phyloP scores from a whole-genome alignment of 2,797 vertebrate species.

The Gallinago stenura region DNA sequence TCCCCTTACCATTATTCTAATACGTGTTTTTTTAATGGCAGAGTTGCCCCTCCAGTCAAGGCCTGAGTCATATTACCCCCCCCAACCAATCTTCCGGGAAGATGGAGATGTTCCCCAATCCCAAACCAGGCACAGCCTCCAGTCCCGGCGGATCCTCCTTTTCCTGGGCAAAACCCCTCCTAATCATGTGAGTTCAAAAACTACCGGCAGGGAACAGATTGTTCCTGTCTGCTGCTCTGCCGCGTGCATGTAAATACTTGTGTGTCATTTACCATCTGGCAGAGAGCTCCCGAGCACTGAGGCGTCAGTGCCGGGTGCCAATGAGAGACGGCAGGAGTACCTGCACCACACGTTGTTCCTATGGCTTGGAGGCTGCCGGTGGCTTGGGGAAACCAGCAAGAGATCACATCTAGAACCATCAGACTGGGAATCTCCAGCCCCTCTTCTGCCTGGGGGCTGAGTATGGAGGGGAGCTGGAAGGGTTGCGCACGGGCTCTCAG shows the following conservation, averaged over 20 bases:
- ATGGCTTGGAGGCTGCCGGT: background rate
- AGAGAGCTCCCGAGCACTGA: background rate
- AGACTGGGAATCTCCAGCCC: background rate
- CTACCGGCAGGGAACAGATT: background rate
- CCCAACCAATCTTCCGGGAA: background rate
- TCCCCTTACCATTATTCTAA: background rate
- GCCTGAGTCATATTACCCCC: background rate
- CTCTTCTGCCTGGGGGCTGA: background rate
- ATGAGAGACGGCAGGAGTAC: background rate
- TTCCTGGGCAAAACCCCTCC: background rate
- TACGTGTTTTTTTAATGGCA: background rate
- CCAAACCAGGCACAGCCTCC: background rate
- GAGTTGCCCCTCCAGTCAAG: background rate
- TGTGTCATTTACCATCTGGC: background rate
- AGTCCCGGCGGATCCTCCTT: background rate
- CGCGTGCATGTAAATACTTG: background rate
- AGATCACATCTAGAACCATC: background rate
- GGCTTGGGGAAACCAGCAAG: rapidly evolving
- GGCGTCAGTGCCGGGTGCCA: background rate
- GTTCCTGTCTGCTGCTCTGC: background rate
- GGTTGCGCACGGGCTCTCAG: background rate
- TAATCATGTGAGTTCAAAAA: background rate
- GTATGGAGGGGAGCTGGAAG: background rate
- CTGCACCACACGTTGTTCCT: rapidly evolving
- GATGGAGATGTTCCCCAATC: rapidly evolving